These are phyloP conservation scores for Leptinotarsa peninsularis DNA, from an alignment of 2,888 invertebrate genomes.

Conservation along the genomic window DNA sequence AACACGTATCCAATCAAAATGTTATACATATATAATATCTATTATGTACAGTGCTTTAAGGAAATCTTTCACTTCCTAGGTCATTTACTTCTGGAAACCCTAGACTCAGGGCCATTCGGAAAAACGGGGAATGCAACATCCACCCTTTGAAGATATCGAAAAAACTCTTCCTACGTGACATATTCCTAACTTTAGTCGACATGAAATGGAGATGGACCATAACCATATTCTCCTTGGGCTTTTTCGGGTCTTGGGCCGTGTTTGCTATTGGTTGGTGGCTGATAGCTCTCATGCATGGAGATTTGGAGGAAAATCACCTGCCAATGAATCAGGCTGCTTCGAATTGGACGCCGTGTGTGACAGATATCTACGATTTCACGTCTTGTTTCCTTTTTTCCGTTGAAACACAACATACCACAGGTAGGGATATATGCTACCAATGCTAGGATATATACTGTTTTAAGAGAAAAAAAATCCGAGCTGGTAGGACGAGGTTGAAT, in stretches of 20 bases:
- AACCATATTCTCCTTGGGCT: conserved; percentile 59
- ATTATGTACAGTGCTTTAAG: no score
- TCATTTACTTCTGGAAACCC: background rate
- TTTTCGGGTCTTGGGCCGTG: conserved; percentile 89
- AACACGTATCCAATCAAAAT: background rate
- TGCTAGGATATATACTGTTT: no score
- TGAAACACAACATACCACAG: conserved; percentile 95
- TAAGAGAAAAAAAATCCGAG: no score
- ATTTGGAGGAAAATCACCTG: conserved; percentile 74
- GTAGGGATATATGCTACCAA: background rate
- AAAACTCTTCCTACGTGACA: conserved; percentile 70
- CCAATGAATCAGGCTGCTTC: conserved; percentile 63
- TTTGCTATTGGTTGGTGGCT: conserved; percentile 95
- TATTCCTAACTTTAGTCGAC: conserved; percentile 87
- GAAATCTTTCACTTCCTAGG: background rate
- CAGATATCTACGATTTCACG: conserved; percentile 85
- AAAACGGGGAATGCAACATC: conserved; percentile 44
- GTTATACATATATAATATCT: background rate
- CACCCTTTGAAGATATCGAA: conserved; percentile 32
- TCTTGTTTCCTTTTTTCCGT: conserved; percentile 94
- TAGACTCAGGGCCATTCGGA: conserved; percentile 36
- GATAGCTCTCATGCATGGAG: conserved; percentile 91
- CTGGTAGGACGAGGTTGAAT: no score
- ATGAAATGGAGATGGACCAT: conserved; percentile 84
- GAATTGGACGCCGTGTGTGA: conserved; percentile 77